phyloP scores from a whole-genome alignment of 92 coral and sea anemone species.

The Pocillopora grandis region DNA sequence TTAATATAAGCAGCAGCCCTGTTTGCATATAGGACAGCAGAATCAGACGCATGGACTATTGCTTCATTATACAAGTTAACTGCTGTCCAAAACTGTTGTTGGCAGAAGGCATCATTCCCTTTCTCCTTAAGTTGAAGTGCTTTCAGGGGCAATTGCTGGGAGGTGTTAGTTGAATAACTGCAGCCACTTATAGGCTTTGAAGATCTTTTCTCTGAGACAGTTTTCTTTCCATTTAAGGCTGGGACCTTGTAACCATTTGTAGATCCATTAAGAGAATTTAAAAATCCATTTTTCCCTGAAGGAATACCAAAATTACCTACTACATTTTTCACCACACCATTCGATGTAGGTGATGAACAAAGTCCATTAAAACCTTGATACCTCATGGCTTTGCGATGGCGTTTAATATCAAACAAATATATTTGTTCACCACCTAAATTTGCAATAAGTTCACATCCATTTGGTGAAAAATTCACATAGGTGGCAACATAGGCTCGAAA shows the following conservation, averaged over 20 bases:
- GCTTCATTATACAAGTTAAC: constrained; percentile 96
- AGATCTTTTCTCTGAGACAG: constrained; percentile 30
- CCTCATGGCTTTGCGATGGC: constrained; percentile 56
- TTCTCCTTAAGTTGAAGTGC: constrained; percentile 77
- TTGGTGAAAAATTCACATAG: constrained; percentile 84
- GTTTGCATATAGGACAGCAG: constrained; percentile 93
- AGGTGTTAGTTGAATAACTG: constrained; percentile 9
- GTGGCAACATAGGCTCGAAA: constrained; percentile 86
- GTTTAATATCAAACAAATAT: constrained; percentile 82
- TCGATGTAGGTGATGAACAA: constrained; percentile 49
- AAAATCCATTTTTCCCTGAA: constrained; percentile 50
- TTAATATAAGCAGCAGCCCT: constrained; percentile 97
- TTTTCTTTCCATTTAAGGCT: constrained; percentile 70
- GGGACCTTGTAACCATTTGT: constrained; percentile 85
- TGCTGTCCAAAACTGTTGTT: constrained; percentile 95
- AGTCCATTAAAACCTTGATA: constrained; percentile 68
- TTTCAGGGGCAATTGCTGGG: constrained; percentile 69
- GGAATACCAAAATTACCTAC: constrained; percentile 34
- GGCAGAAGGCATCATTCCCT: constrained; percentile 94
- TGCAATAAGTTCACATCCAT: constrained; percentile 85
- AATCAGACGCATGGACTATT: constrained; percentile 71
- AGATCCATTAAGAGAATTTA: constrained; percentile 59
- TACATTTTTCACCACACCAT: constrained; percentile 69
- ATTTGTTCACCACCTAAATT: constrained; percentile 97
- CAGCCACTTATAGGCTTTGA: constrained; percentile 33